phyloP scores from a whole-genome alignment of 1,140 invertebrate genomes.

The Drosophila pandora region DNA sequence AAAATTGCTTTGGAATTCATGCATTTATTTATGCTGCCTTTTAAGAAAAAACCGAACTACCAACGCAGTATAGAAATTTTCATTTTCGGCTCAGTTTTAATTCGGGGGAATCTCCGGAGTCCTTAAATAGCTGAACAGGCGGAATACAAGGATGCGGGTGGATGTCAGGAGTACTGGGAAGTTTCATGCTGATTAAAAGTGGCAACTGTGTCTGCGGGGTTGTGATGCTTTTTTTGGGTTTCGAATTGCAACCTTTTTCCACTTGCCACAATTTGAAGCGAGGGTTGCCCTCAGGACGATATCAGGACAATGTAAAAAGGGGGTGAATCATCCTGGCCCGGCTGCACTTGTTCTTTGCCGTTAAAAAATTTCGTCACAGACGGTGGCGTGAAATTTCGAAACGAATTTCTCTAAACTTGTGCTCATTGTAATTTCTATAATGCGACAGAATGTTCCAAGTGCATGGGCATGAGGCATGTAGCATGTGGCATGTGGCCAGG shows the following conservation, averaged over 20 bases:
- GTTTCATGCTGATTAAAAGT: conserved; percentile 78
- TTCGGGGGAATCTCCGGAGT: conserved; percentile 33
- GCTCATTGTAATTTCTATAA: conserved; percentile 78
- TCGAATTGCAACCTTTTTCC: conserved; percentile 70
- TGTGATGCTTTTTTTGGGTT: conserved; percentile 45
- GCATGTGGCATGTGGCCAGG: conserved; percentile 48
- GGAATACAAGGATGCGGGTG: background rate
- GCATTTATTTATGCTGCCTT: conserved; percentile 60
- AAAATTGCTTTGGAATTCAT: conserved; percentile 82
- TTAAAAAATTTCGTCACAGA: conserved; percentile 79
- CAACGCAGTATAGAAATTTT: conserved; percentile 70
- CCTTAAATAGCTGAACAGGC: conserved; percentile 75
- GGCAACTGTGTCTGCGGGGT: conserved; percentile 51
- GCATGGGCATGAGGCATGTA: conserved; percentile 55
- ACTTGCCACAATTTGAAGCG: conserved; percentile 21
- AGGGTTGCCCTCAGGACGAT: conserved; percentile 34
- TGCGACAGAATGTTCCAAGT: conserved; percentile 32
- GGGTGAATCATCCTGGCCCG: conserved; percentile 42
- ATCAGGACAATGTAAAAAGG: conserved; percentile 1
- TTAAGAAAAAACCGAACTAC: conserved; percentile 52
- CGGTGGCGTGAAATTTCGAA: conserved; percentile 83
- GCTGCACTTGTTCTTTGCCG: conserved; percentile 64
- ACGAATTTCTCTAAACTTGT: conserved; percentile 79
- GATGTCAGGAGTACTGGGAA: background rate
- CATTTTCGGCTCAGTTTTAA: conserved; percentile 60